Evolutionary conservation across 2,888 invertebrate species (phyloP), one percentile per base, ranked within the genome.

Genomic region (Syrista parreyssii): DNA sequence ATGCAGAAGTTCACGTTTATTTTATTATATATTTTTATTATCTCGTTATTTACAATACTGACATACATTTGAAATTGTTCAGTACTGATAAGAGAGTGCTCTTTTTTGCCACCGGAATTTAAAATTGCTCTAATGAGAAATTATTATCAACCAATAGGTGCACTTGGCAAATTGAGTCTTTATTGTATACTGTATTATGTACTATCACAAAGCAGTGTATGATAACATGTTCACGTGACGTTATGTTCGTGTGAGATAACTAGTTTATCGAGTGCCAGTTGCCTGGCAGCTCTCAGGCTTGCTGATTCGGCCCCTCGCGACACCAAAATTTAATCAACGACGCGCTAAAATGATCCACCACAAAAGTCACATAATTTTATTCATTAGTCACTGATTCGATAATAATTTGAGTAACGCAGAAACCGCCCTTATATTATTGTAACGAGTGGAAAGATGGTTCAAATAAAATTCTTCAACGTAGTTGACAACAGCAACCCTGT

Each of bases 381-480:
- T 55, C 9, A 2, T 23, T 23, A 23, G 23, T 55, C 23, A 9
- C 55, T 55, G 23, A 55, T 55, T 55, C 55, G 23, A 2, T 36
- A 36, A 15, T 36, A 12, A 36, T 12, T 36, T 23, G 55, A 55
- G 2, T 55, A 55, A 55, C 23, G 15, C 55, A 9, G 23, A 55
- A 9, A 9, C 6, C 2, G 55, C 2, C 55, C 55, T 55, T 2
- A 1, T 55, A 23, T 2, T 9, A 9, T 23, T 23, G 2, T 23
- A 55, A 55, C 15, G 1, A 55, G 55, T 9, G 33, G 75, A 80
- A 86, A 77, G 81, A 89, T 89, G 88, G 89, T 89, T 81, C 88
- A 89, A 82, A 88, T 89, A 75, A 88, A 85, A 85, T 84, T 88
- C 75, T 86, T 87, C 84, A 87, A 85, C 80, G 87, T 88, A 74